Percentiles rank a stretch among this genome's conserved stretches.
phyloP scores from a whole-genome alignment of 64 coral and sea anemone genomes.

The Exaiptasia diaphana region DNA sequence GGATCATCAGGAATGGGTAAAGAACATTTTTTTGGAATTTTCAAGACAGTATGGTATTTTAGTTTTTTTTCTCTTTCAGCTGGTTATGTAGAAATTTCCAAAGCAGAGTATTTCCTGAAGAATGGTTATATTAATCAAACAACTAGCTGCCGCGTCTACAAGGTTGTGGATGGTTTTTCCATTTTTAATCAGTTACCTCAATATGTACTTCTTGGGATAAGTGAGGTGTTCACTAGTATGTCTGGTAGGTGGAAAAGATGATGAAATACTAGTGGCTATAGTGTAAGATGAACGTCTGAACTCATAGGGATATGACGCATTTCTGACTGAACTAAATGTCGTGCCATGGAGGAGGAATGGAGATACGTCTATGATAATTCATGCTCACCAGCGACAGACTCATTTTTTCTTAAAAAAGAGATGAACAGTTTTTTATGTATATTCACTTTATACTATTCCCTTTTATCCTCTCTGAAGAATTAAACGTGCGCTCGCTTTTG shows the following conservation, averaged over 20 bases:
- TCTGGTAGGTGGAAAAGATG: slow-evolving; percentile 24
- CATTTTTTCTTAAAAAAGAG: too few relatives aligned
- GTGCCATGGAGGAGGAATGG: too few relatives aligned
- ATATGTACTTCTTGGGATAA: slow-evolving; percentile 54
- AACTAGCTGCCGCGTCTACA: slow-evolving; percentile 2
- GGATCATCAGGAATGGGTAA: slow-evolving; percentile 50
- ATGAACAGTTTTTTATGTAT: too few relatives aligned
- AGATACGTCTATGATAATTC: too few relatives aligned
- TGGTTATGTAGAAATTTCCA: slow-evolving; percentile 37
- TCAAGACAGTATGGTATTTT: neutral
- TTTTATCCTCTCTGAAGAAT: too few relatives aligned
- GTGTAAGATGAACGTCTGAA: neutral
- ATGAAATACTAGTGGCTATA: too few relatives aligned
- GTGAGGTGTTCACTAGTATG: slow-evolving; percentile 62
- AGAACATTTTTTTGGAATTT: neutral
- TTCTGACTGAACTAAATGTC: neutral
- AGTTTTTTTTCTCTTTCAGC: slow-evolving; percentile 3
- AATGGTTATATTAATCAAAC: slow-evolving; percentile 35
- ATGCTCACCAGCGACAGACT: too few relatives aligned
- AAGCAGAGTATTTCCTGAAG: slow-evolving; percentile 9
- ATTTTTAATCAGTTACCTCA: slow-evolving; percentile 69
- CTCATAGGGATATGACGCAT: neutral
- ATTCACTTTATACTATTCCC: too few relatives aligned
- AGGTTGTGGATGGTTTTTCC: slow-evolving; percentile 26
- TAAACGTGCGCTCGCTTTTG: too few relatives aligned